These are phyloP conservation scores for Pseudopodoces humilis DNA, from an alignment of 2,113 vertebrate species.

Conservation along the genomic window DNA sequence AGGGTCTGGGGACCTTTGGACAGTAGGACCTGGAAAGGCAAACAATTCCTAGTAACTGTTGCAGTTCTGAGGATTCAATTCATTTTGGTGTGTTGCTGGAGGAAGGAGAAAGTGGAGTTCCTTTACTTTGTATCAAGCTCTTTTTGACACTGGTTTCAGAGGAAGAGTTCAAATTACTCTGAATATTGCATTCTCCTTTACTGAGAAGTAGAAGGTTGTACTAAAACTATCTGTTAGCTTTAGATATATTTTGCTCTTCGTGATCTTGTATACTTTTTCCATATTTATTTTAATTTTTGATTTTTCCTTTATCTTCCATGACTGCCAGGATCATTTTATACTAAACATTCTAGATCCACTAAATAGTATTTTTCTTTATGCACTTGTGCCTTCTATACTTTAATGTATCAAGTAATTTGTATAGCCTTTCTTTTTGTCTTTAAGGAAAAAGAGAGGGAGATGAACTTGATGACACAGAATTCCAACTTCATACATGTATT, in stretches of 20 bases:
- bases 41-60: not conserved
- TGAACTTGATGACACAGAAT: not conserved
- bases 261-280: not conserved
- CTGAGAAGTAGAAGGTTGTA: not conserved
- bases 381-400: not conserved
- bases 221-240: not conserved
- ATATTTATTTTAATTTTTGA: not conserved
- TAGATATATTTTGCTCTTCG: not conserved
- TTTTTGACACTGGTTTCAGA: not conserved
- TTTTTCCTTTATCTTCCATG: not conserved
- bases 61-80: not conserved
- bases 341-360: not conserved
- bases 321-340: not conserved
- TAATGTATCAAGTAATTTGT: not conserved
- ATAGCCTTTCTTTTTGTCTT: not conserved
- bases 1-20: not conserved
- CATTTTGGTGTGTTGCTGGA: not conserved
- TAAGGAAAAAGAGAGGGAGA: not conserved
- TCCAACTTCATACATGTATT: not conserved
- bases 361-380: not conserved
- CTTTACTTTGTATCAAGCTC: not conserved
- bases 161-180: not conserved
- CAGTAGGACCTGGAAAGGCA: not conserved
- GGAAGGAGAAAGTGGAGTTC: not conserved
- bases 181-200: not conserved